Conservation (phyloP, 2,797 vertebrate species). For the Siniperca obscura region DNA sequence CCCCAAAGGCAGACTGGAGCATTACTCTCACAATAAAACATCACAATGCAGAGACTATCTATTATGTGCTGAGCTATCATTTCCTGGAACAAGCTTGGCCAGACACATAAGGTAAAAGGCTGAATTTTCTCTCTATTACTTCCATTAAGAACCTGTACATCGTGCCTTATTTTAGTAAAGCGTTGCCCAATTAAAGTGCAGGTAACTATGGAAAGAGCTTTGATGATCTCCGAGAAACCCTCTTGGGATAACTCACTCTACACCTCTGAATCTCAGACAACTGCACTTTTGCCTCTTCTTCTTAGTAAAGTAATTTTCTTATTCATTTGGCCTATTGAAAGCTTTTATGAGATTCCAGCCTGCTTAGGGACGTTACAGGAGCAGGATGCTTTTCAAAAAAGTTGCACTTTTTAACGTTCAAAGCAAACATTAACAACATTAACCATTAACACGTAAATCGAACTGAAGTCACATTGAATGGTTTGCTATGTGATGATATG, state of each 20-base stretch:
- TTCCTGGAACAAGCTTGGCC: slow-evolving; percentile 51
- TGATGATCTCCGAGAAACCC: slow-evolving; percentile 42
- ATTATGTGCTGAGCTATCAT: slow-evolving; percentile 64
- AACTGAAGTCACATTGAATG: slow-evolving; percentile 15
- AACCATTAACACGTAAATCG: neutral
- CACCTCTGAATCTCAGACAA: slow-evolving; percentile 41
- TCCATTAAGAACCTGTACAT: slow-evolving; percentile 48
- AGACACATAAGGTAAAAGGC: slow-evolving; percentile 47
- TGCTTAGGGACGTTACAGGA: slow-evolving; percentile 7
- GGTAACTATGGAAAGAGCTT: slow-evolving; percentile 47
- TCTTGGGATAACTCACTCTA: slow-evolving; percentile 33
- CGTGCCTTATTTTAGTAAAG: slow-evolving; percentile 57
- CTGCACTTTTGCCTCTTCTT: slow-evolving; percentile 20
- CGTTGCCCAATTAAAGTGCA: slow-evolving; percentile 65
- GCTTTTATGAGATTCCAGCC: slow-evolving; percentile 26
- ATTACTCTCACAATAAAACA: slow-evolving; percentile 64
- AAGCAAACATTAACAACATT: slow-evolving; percentile 14
- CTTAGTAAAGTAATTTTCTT: slow-evolving; percentile 38
- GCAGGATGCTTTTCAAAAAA: slow-evolving; percentile 9
- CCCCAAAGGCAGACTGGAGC: slow-evolving; percentile 60
- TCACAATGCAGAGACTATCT: slow-evolving; percentile 48
- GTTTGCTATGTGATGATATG: neutral
- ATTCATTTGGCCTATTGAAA: slow-evolving; percentile 40
- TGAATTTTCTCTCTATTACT: slow-evolving; percentile 56
- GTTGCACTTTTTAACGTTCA: slow-evolving; percentile 11